Conservation (phyloP, 2,113 vertebrate species). For the Pluvianellus socialis region DNA sequence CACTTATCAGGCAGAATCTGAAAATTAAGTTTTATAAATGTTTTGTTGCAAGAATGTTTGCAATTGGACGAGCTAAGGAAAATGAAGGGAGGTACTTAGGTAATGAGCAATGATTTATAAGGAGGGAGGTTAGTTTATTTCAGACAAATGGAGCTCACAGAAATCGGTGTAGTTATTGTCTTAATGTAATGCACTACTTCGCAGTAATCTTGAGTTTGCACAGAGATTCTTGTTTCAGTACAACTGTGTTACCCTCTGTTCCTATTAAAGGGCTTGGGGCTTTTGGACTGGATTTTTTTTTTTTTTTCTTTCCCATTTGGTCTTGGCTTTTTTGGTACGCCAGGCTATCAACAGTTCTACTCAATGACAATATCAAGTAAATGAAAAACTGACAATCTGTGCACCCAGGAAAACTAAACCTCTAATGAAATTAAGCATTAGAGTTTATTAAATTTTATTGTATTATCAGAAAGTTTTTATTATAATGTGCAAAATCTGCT, state of each 20-base stretch:
- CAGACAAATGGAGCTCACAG: conserved; percentile 50
- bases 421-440: conserved; percentile 83
- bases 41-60: conserved; percentile 68
- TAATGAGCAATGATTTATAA: conserved; percentile 71
- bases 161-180: conserved; percentile 56
- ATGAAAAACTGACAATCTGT: conserved; percentile 69
- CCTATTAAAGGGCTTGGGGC: neutral
- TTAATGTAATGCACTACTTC: conserved; percentile 49
- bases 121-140: conserved; percentile 54
- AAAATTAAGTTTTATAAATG: conserved; percentile 74
- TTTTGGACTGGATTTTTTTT: neutral
- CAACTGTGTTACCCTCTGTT: neutral
- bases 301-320: neutral
- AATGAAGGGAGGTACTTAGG: conserved; percentile 54
- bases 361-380: conserved; percentile 61
- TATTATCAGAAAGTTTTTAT: conserved; percentile 85
- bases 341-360: conserved; percentile 47
- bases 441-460: conserved; percentile 80
- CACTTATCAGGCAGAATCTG: conserved; percentile 60
- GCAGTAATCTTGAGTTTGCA: conserved; percentile 58
- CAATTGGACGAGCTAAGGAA: conserved; percentile 62
- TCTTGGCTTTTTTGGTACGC: neutral
- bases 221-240: neutral
- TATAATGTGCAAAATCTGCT: conserved; percentile 82
- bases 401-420: conserved; percentile 69